These are phyloP conservation scores for Mercenaria mercenaria DNA, from an alignment of 1,140 invertebrate genomes.

Conservation along the genomic window DNA sequence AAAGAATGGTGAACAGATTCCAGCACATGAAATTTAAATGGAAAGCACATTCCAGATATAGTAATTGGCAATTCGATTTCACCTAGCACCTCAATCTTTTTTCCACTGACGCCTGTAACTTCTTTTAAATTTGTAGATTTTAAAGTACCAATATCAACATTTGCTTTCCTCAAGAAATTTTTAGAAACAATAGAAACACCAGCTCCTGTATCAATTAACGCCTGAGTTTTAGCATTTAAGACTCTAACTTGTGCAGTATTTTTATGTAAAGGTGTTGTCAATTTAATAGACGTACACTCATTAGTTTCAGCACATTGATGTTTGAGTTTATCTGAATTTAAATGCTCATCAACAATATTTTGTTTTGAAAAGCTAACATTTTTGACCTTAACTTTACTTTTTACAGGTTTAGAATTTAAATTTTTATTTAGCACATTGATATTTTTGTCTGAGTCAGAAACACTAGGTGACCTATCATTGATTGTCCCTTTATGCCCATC, in stretches of 20 bases:
- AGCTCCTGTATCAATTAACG: slow-evolving; percentile 54
- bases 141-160: neutral
- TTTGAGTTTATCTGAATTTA: neutral
- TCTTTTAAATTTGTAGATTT: neutral
- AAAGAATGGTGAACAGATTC: slow-evolving; percentile 32
- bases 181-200: neutral
- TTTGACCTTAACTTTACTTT: neutral
- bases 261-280: slow-evolving; percentile 7
- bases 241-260: slow-evolving; percentile 35
- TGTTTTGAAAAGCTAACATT: too few species aligned
- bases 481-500: slow-evolving; percentile 50
- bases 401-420: neutral
- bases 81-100: slow-evolving; percentile 11
- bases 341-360: neutral
- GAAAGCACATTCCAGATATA: slow-evolving; percentile 13
- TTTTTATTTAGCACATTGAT: neutral
- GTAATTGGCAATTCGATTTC: slow-evolving; percentile 4
- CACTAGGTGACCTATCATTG: too few species aligned
- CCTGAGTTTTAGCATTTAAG: neutral
- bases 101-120: slow-evolving; percentile 35
- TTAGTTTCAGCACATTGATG: neutral
- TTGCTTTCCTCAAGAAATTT: slow-evolving; percentile 32
- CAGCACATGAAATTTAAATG: slow-evolving; percentile 13
- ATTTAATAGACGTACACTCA: too few species aligned
- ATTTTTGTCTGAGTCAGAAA: neutral